These are phyloP conservation scores for Paedocypris micromegethes DNA, from an alignment of 2,797 vertebrate genomes.

Conservation along the genomic window DNA sequence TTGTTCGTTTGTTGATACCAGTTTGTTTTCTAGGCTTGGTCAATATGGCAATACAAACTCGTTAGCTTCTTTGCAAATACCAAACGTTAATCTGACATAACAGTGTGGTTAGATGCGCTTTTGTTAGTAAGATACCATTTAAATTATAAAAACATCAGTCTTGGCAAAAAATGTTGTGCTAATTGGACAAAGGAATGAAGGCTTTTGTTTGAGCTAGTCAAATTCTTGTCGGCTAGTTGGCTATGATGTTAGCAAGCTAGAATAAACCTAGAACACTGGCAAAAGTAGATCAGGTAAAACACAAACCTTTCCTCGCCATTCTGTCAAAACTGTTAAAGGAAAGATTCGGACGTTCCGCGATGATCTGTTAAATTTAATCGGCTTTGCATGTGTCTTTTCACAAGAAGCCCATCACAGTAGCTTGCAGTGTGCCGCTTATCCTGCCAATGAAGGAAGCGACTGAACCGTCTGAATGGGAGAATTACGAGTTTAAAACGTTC, in stretches of 20 bases:
- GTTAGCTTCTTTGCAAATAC: slow-evolving; percentile 20
- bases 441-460: slow-evolving; percentile 29
- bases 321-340: slow-evolving; percentile 48
- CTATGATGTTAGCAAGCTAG: slow-evolving; percentile 37
- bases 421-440: slow-evolving; percentile 23
- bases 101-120: neutral
- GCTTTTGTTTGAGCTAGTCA: slow-evolving; percentile 35
- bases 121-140: too few species aligned
- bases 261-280: slow-evolving; percentile 29
- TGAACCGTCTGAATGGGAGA: neutral
- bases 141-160: too few species aligned
- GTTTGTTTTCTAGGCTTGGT: slow-evolving; percentile 10
- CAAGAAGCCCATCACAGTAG: slow-evolving; percentile 30
- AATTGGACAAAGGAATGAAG: slow-evolving; percentile 28
- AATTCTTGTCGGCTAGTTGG: slow-evolving; percentile 35
- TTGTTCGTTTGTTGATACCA: neutral
- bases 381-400: slow-evolving; percentile 30
- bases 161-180: neutral
- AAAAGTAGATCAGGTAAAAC: slow-evolving; percentile 58
- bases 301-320: slow-evolving; percentile 73
- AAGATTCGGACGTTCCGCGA: slow-evolving; percentile 43
- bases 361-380: slow-evolving; percentile 56
- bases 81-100: neutral
- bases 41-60: slow-evolving; percentile 12
- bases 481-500: neutral